Evolutionary conservation across 53 echinoderm and acorn worm species (phyloP).

Genomic region (Paelopatides confundens): DNA sequence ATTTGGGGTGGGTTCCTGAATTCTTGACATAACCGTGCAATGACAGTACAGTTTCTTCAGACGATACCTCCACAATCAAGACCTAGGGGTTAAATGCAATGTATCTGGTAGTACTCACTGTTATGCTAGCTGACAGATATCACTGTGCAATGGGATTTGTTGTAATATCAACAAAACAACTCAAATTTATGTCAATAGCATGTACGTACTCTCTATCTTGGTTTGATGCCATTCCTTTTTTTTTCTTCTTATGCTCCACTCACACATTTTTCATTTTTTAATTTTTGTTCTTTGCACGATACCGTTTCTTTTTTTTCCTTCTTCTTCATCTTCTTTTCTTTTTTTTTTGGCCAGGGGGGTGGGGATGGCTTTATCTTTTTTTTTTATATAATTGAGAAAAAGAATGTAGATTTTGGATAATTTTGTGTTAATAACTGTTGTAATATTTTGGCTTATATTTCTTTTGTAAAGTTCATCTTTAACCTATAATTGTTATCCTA

Average conservation of each 20-base stretch:
- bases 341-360: too few relatives aligned
- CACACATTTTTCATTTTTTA: neutral
- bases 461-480: too few relatives aligned
- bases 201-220: neutral
- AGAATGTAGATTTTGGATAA: constrained; percentile 40
- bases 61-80: neutral
- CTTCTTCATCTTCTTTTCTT: neutral
- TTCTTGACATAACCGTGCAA: neutral
- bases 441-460: neutral
- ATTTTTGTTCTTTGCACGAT: neutral
- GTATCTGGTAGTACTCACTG: constrained; percentile 18
- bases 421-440: constrained; percentile 3
- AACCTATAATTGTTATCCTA: too few relatives aligned
- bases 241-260: neutral
- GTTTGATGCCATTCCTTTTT: constrained; percentile 30
- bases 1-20: neutral
- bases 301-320: neutral
- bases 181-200: neutral
- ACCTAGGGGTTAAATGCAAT: constrained; percentile 12
- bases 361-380: too few relatives aligned
- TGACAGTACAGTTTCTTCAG: neutral
- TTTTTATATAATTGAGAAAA: constrained; percentile 32
- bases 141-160: constrained; percentile 24
- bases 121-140: neutral
- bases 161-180: constrained; percentile 21